phyloP scores from a whole-genome alignment of 2,888 invertebrate genomes.

The Acanthoscelides obtectus region DNA sequence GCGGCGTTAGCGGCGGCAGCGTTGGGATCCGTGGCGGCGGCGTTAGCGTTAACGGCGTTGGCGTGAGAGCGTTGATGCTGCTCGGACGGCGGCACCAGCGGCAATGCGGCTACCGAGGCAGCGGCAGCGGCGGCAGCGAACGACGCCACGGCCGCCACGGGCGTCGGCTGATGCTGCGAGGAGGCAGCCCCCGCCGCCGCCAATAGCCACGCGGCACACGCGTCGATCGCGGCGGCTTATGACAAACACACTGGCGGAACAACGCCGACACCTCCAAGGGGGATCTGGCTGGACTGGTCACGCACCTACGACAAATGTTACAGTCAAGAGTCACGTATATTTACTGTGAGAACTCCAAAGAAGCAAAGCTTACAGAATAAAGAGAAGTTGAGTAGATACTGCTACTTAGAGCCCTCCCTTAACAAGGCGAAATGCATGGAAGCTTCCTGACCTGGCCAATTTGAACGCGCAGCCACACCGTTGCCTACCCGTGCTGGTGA shows the following conservation, averaged over 20 bases:
- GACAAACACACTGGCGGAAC: not conserved
- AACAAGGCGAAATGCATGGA: no score
- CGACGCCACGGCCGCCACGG: not conserved
- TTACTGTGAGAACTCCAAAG: no score
- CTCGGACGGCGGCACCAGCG: not conserved
- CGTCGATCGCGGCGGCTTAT: not conserved
- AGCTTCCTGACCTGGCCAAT: no score
- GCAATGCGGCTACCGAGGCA: slow-evolving; percentile 6
- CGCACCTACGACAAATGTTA: not conserved
- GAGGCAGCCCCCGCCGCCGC: not conserved
- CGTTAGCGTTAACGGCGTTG: slow-evolving; percentile 3
- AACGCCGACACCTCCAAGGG: not conserved
- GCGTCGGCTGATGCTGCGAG: not conserved
- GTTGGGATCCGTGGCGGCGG: slow-evolving; percentile 4
- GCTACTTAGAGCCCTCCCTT: no score
- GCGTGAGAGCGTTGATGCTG: not conserved
- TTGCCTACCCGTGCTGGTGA: no score
- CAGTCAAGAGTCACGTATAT: no score
- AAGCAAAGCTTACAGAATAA: no score
- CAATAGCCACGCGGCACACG: not conserved
- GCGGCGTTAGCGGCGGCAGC: slow-evolving; percentile 1
- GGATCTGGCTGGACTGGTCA: not conserved
- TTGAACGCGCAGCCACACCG: no score
- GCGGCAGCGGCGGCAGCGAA: slow-evolving; percentile 3
- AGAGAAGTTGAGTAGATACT: no score